Conservation (phyloP, 2,797 vertebrate genomes). For the Falco novaeseelandiae region DNA sequence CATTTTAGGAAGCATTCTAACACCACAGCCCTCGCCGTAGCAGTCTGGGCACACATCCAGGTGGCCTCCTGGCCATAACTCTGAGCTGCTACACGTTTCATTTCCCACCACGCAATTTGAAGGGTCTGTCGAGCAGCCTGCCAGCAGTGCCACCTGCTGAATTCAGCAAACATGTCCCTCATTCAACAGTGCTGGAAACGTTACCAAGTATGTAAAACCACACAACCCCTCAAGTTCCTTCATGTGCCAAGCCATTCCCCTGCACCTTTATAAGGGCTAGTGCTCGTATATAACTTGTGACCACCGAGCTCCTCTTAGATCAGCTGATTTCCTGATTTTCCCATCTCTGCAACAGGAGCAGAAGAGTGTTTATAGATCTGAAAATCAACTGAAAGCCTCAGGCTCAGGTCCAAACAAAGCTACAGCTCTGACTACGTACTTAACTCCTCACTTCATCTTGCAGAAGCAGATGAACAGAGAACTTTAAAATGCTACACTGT, state of each 20-base stretch:
- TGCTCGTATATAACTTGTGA: not conserved
- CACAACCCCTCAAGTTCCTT: not conserved
- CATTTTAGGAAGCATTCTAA: not conserved
- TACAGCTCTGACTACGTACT: not conserved
- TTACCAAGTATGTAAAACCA: not conserved
- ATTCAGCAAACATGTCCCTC: not conserved
- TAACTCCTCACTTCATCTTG: not conserved
- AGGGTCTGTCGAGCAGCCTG: fast-evolving
- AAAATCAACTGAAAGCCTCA: not conserved
- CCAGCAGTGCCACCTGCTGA: not conserved
- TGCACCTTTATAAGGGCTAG: not conserved
- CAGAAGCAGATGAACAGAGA: not conserved
- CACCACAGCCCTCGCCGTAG: not conserved
- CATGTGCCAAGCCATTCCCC: not conserved
- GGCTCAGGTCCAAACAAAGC: not conserved
- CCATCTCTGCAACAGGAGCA: not conserved
- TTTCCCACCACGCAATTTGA: not conserved
- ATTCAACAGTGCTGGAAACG: not conserved
- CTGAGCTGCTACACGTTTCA: not conserved
- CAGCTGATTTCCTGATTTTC: not conserved
- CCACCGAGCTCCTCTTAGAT: not conserved
- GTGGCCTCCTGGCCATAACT: not conserved
- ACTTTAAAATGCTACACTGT: not conserved
- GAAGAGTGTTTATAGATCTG: not conserved
- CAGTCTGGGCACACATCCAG: not conserved